Conservation (phyloP, 2,113 vertebrate species). For the Acanthisitta chloris region DNA sequence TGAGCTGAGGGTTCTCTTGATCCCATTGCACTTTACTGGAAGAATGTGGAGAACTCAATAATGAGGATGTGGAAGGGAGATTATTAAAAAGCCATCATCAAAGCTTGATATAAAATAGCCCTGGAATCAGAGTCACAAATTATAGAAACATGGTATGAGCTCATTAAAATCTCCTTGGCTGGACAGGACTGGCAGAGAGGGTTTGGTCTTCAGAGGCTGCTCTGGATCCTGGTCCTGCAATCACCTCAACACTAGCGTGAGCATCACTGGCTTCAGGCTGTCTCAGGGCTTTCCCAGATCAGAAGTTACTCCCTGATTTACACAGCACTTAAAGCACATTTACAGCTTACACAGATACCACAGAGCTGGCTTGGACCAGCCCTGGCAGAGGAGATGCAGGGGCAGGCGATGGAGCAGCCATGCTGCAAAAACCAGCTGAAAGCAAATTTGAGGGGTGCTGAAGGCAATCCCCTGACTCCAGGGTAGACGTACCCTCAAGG, state of each 20-base stretch:
- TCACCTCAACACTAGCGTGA: fast-evolving
- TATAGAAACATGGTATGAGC: not conserved
- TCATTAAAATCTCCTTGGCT: not conserved
- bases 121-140: not conserved
- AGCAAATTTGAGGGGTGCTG: not conserved
- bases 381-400: not conserved
- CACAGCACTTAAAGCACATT: not conserved
- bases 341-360: not conserved
- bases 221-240: not conserved
- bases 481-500: not conserved
- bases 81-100: not conserved
- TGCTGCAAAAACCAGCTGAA: not conserved
- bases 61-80: not conserved
- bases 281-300: not conserved
- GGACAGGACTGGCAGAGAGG: not conserved
- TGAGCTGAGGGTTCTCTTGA: not conserved
- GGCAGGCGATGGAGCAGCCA: not conserved
- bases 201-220: not conserved
- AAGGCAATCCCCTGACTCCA: not conserved
- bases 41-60: not conserved
- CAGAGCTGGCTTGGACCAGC: not conserved
- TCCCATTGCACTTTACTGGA: not conserved
- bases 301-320: not conserved
- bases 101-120: not conserved
- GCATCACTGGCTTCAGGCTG: not conserved